Evolutionary conservation across 1,140 invertebrate species (phyloP).

Genomic region (Drosophila sturtevanti): DNA sequence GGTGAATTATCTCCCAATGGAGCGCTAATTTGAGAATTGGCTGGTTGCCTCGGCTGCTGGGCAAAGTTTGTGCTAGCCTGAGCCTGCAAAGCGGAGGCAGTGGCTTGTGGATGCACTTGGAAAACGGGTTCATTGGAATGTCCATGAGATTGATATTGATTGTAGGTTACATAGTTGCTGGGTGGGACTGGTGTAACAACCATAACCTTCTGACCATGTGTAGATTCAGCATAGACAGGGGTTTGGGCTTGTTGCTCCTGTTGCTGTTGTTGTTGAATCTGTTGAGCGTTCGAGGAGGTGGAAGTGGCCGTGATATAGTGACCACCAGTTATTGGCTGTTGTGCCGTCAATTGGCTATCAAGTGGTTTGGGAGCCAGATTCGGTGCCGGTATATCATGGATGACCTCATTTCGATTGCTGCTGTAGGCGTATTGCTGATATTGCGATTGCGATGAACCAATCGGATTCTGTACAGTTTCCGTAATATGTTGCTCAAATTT

Average conservation of each 20-base stretch:
- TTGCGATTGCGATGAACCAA: slow-evolving; percentile 24
- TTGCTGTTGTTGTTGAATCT: slow-evolving; percentile 32
- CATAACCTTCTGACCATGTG: slow-evolving; percentile 78
- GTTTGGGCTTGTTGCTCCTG: slow-evolving; percentile 41
- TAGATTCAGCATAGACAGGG: slow-evolving; percentile 70
- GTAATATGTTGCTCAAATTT: slow-evolving; percentile 90
- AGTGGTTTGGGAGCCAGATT: slow-evolving; percentile 56
- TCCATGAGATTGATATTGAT: slow-evolving; percentile 71
- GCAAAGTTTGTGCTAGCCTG: slow-evolving; percentile 61
- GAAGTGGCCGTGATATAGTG: slow-evolving; percentile 39
- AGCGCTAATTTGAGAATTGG: slow-evolving; percentile 26
- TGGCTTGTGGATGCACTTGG: slow-evolving; percentile 58
- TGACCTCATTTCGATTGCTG: slow-evolving; percentile 72
- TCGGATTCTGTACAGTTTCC: slow-evolving; percentile 81
- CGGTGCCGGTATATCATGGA: slow-evolving; percentile 79
- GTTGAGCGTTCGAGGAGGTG: slow-evolving; percentile 8
- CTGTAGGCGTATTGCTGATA: slow-evolving; percentile 56
- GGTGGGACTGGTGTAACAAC: slow-evolving; percentile 77
- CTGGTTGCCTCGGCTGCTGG: slow-evolving; percentile 65
- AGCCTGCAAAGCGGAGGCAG: slow-evolving; percentile 26
- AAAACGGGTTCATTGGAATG: slow-evolving; percentile 46
- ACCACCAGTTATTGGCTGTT: slow-evolving; percentile 29
- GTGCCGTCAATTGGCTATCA: neutral
- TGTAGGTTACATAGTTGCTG: slow-evolving; percentile 60
- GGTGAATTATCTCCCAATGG: slow-evolving; percentile 54